These are phyloP conservation scores for Pangasius djambal DNA, from an alignment of 2,797 vertebrate species.

Conservation along the genomic window DNA sequence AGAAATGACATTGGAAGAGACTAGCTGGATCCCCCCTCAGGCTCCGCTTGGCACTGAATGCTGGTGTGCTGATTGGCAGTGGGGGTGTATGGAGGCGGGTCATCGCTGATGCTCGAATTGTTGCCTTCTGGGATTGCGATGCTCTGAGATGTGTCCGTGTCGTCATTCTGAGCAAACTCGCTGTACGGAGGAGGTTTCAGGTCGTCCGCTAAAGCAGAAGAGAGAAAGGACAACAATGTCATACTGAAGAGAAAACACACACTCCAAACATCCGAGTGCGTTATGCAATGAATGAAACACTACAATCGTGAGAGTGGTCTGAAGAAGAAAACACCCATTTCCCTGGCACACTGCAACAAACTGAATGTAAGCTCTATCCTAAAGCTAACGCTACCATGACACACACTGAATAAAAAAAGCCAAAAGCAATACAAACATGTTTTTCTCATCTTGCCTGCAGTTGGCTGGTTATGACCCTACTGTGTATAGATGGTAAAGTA, in stretches of 20 bases:
- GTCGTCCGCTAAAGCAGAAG: conserved; percentile 70
- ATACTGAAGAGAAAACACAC: not conserved
- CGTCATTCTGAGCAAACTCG: conserved; percentile 70
- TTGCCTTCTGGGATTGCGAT: conserved; percentile 69
- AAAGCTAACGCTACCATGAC: not conserved
- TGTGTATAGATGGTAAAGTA: not conserved
- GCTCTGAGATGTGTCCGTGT: conserved; percentile 57
- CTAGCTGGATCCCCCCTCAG: conserved; percentile 66
- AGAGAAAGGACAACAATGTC: conserved; percentile 14
- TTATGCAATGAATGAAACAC: not conserved
- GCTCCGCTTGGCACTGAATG: conserved; percentile 59
- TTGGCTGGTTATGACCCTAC: not conserved
- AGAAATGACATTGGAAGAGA: conserved; percentile 26
- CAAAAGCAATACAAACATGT: not conserved
- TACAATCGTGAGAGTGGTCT: not conserved
- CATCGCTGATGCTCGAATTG: conserved; percentile 72
- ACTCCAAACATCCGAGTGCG: not conserved
- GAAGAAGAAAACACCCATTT: not conserved
- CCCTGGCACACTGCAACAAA: not conserved
- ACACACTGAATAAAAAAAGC: not conserved
- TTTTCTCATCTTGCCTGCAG: not conserved
- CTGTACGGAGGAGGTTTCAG: conserved; percentile 86
- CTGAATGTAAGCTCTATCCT: not conserved
- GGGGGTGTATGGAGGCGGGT: conserved; percentile 81
- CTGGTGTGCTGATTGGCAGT: conserved; percentile 55